Conservation (phyloP, 2,888 invertebrate genomes). For the Mesoligia furuncula region DNA sequence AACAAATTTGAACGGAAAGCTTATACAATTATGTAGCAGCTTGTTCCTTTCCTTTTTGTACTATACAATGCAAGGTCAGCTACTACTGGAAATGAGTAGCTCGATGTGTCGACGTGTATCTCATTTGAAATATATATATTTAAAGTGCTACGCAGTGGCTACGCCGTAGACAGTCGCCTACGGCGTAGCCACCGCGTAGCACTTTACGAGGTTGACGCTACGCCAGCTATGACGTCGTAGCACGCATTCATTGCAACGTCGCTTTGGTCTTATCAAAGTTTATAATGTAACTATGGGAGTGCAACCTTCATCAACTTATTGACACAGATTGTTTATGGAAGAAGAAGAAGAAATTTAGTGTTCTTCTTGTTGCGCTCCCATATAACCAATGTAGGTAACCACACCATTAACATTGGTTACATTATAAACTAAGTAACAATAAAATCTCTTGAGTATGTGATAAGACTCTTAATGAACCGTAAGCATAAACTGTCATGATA, state of each 20-base stretch:
- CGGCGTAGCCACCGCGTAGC: too few relatives aligned
- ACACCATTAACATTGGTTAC: not conserved
- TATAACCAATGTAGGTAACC: too few relatives aligned
- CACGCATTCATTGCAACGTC: not conserved
- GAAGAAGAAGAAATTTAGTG: too few relatives aligned
- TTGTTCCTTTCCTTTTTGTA: too few relatives aligned
- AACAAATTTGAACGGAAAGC: not conserved
- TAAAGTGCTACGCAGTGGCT: slow-evolving; percentile 1
- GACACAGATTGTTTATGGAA: too few relatives aligned
- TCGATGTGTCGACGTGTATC: not conserved
- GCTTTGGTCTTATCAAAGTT: not conserved
- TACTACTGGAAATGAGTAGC: not conserved
- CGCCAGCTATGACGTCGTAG: slow-evolving; percentile 17
- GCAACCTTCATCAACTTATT: too few relatives aligned
- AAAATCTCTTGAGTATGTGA: not conserved
- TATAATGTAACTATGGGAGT: too few relatives aligned
- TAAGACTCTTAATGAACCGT: not conserved
- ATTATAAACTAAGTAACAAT: not conserved
- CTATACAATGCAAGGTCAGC: too few relatives aligned
- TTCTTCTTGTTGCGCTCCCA: too few relatives aligned
- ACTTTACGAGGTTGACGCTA: not conserved
- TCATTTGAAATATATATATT: too few relatives aligned
- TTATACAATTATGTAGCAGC: too few relatives aligned
- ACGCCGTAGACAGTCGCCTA: slow-evolving; percentile 8
- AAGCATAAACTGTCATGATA: not conserved